Evolutionary conservation across 2,113 vertebrate species (phyloP).

Genomic region (Rana temporaria): DNA sequence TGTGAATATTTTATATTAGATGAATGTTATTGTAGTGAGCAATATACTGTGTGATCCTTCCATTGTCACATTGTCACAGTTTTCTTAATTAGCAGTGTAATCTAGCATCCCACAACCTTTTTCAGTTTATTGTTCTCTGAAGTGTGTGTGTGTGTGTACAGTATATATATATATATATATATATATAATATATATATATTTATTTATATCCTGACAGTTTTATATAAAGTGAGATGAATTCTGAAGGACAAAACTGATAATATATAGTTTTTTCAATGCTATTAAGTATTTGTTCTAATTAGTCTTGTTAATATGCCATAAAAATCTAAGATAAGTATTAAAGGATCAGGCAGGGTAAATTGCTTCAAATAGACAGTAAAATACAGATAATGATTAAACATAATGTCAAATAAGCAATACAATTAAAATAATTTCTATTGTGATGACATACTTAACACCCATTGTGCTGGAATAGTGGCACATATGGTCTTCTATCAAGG

Average conservation of each 20-base stretch:
- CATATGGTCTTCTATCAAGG: slow-evolving; percentile 56
- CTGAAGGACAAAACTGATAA: slow-evolving; percentile 1
- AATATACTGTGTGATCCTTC: not conserved
- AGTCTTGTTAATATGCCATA: slow-evolving; percentile 32
- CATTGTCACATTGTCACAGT: not conserved
- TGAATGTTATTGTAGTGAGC: not conserved
- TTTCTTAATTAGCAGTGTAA: not conserved
- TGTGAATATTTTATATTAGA: too few species aligned
- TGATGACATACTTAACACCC: slow-evolving; percentile 55
- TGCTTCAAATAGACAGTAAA: slow-evolving; percentile 52
- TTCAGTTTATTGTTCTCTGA: too few species aligned
- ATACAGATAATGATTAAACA: slow-evolving; percentile 54
- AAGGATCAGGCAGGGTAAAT: slow-evolving; percentile 43
- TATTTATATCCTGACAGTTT: slow-evolving; percentile 22
- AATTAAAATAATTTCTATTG: slow-evolving; percentile 56
- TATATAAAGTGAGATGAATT: slow-evolving; percentile 4
- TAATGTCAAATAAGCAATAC: slow-evolving; percentile 55
- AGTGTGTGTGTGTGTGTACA: too few species aligned
- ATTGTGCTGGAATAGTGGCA: slow-evolving; percentile 47
- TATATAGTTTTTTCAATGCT: not conserved
- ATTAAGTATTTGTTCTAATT: slow-evolving; percentile 33
- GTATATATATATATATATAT: too few species aligned
- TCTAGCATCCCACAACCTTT: too few species aligned
- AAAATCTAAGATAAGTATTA: slow-evolving; percentile 38
- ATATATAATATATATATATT: not conserved